Base-by-base conservation (phyloP, 2,113 vertebrate genomes). In the Bagarius yarrelli region DNA sequence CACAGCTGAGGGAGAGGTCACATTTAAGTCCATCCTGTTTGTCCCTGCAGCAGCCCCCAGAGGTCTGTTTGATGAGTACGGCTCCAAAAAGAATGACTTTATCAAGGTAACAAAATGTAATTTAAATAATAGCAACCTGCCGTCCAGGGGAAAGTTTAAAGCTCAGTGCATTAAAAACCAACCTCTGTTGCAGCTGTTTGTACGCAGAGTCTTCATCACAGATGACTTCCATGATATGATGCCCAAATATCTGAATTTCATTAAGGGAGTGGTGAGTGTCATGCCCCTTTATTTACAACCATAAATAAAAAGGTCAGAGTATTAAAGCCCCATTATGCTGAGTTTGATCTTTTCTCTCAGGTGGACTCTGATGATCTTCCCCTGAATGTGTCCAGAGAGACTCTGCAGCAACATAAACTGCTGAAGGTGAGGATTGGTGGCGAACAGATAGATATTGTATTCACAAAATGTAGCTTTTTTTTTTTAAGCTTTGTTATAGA, bases 211-310 rank as follows among this genome's bases (percentile, higher is more conserved):
- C 53, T 99, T 99, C 91, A 99, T 99, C 92, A 99, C 98, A 0
- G 98, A 99, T 4, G 98, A 99, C 86, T 99, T 99, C 93, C 97
- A 99, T 71, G 97, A 99, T 83, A 99, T 99, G 98, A 99, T 99
- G 98, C 98, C 98, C 74, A 99, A 99, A 82, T 99, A 99, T 55
- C 94, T 99, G 34, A 99, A 99, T 85, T 99, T 99, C 0, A 83
- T 99, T 86, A 99, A 95, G 89, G 98, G 98, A 87, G 96, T 99
- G 90, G 98, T 99, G 89, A 95, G 97, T 96, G 53, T 21, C 5
- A 2, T 79, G 25, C 19, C 0, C 25, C 19, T 16, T 1, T n/a
- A 21, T 8, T 74, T 27, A 40, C 3, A 53, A 2, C 21, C 3
- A 0, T 40, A 13, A 15, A 66, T 23, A 25, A 34, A n/a, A n/a